These are phyloP conservation scores for Erithacus rubecula DNA, from an alignment of 2,797 vertebrate genomes.

Conservation along the genomic window DNA sequence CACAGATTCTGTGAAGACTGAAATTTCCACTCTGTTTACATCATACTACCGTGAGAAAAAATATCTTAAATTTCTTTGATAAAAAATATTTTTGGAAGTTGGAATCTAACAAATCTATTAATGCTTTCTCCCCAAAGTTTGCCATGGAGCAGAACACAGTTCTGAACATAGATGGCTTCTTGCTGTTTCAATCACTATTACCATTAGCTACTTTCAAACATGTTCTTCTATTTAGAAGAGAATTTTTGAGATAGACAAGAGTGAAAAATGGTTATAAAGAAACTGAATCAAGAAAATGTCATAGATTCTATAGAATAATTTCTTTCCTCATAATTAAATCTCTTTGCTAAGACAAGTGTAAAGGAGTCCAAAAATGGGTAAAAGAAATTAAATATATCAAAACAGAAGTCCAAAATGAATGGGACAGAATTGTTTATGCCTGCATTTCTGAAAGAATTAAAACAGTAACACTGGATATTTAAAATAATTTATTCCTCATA, in stretches of 20 bases:
- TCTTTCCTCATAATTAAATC: neutral
- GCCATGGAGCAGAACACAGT: rapidly evolving
- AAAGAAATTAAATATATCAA: neutral
- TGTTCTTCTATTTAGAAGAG: neutral
- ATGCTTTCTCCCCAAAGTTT: neutral
- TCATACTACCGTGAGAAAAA: neutral
- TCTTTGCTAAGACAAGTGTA: neutral
- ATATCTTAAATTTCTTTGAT: neutral
- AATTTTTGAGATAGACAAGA: neutral
- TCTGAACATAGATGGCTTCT: neutral
- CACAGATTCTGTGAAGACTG: neutral
- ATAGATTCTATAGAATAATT: neutral
- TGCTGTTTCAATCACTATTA: neutral
- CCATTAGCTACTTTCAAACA: neutral
- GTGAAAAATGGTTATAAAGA: neutral
- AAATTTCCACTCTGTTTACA: neutral
- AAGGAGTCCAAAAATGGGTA: neutral
- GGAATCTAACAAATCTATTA: neutral
- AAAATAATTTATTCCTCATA: neutral
- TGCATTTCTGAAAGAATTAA: neutral
- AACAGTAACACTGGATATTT: neutral
- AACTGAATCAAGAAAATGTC: neutral
- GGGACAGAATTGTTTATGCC: neutral
- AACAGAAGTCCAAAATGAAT: neutral
- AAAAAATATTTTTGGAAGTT: neutral